Conservation (phyloP, 2,113 vertebrate species). For the pig (Sus scrofa) region DNA sequence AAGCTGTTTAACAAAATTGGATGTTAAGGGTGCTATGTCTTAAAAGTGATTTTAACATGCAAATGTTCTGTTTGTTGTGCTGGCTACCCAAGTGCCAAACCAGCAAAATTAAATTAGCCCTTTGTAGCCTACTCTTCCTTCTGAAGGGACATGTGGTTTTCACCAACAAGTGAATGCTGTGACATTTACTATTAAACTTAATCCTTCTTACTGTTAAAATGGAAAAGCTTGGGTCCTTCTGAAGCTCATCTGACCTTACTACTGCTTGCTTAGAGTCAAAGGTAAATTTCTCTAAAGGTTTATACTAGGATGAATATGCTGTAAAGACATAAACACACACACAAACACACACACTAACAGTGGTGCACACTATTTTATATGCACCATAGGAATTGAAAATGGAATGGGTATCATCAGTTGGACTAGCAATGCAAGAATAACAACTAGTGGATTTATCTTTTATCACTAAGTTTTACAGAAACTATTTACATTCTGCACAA, state of each 20-base stretch:
- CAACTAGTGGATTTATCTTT: not conserved
- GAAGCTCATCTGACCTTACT: conserved; percentile 41
- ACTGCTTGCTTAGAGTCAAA: conserved; percentile 5
- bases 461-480: not conserved
- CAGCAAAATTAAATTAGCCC: not conserved
- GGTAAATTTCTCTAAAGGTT: conserved; percentile 18
- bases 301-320: not conserved
- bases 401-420: not conserved
- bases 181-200: not conserved
- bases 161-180: not conserved
- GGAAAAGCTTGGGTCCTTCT: not conserved
- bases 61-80: not conserved
- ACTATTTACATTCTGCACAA: not conserved
- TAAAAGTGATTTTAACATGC: not conserved
- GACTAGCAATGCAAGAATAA: not conserved
- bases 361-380: not conserved
- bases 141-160: not conserved
- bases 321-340: not conserved
- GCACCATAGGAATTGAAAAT: not conserved
- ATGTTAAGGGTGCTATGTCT: not conserved
- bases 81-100: not conserved
- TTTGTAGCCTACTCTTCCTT: not conserved
- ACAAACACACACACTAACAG: not conserved
- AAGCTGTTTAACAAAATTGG: not conserved
- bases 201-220: conserved; percentile 7